Percentiles rank a stretch among this genome's conserved stretches.
These are phyloP conservation scores for Ursus arctos DNA, from an alignment of 2,113 vertebrate genomes.

Conservation along the genomic window DNA sequence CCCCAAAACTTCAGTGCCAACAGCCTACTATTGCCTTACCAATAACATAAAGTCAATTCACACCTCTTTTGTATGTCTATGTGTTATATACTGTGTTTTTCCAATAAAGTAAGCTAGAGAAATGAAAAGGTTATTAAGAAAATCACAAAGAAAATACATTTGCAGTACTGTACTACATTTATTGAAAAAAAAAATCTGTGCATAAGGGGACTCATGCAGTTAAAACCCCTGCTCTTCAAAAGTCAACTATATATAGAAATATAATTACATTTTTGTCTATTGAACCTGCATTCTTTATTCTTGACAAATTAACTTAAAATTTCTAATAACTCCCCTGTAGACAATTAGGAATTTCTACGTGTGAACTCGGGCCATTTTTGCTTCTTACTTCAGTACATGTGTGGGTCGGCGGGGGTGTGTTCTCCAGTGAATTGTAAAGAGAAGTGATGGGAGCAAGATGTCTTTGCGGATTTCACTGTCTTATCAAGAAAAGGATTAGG, in stretches of 20 bases:
- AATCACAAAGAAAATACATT: not conserved
- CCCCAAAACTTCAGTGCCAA: not conserved
- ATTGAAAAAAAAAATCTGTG: not conserved
- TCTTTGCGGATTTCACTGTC: not conserved
- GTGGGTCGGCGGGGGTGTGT: fast-evolving
- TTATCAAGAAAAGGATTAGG: not conserved
- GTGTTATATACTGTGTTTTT: not conserved
- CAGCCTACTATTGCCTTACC: not conserved
- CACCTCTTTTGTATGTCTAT: not conserved
- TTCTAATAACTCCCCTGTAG: not conserved
- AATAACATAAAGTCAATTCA: not conserved
- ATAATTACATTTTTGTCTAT: not conserved
- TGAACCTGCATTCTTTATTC: not conserved
- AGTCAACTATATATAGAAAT: not conserved
- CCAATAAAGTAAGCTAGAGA: not conserved
- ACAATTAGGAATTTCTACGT: not conserved
- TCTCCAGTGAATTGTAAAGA: no score
- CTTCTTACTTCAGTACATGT: not conserved
- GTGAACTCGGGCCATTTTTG: not conserved
- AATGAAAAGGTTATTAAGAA: not conserved
- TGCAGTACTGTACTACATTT: not conserved
- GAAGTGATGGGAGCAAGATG: not conserved
- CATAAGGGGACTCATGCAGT: not conserved
- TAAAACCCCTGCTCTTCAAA: not conserved
- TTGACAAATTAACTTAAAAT: not conserved